Evolutionary conservation across 2,113 vertebrate genomes (phyloP), one percentile per base, ranked within the genome.

Genomic region (Etheostoma spectabile): DNA sequence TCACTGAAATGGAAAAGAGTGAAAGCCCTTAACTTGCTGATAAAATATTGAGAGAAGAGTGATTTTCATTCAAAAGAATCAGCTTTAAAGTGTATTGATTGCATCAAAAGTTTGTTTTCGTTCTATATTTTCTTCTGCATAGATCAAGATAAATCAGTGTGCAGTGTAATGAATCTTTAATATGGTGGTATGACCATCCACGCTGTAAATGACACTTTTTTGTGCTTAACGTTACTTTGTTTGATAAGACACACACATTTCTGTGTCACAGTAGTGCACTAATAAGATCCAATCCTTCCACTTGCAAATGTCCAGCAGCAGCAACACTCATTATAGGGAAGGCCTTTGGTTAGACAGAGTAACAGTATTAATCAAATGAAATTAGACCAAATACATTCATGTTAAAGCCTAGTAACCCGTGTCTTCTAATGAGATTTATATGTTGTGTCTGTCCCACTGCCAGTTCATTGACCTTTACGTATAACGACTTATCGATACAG

Each of bases 321-420:
- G 53, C 14, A n/a, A 38, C 51, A 74, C 14, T 62, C 65, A 66
- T 78, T 42, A 42, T 11, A 69, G 8, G 4, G 12, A 14, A 52
- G 72, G 53, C 49, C 46, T 79, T 13, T 52, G 76, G 60, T 68
- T 61, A 59, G 64, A 46, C 57, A 75, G 11, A 60, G 71, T 14
- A 67, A 21, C n/a, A 18, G 18, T 7, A 67, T 80, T 46, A 70
- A 84, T 82, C 66, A 60, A n/a, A 74, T n/a, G 21, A 72, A 77
- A 77, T 62, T 6, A 65, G 59, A 68, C 42, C 6, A 42, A 57
- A 56, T 13, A 19, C 53, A 69, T 8, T 27, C 48, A 77, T 69
- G 38, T 22, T 63, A 13, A 27, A n/a, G 53, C 16, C 59, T 7
- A 30, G 18, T 18, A 38, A 35, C 49, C 45, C 38, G 2, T 2